Percentiles rank a stretch among this genome's conserved stretches.
Evolutionary conservation across 2,797 vertebrate genomes (phyloP).

Genomic region (Philypnodon macrostomus): DNA sequence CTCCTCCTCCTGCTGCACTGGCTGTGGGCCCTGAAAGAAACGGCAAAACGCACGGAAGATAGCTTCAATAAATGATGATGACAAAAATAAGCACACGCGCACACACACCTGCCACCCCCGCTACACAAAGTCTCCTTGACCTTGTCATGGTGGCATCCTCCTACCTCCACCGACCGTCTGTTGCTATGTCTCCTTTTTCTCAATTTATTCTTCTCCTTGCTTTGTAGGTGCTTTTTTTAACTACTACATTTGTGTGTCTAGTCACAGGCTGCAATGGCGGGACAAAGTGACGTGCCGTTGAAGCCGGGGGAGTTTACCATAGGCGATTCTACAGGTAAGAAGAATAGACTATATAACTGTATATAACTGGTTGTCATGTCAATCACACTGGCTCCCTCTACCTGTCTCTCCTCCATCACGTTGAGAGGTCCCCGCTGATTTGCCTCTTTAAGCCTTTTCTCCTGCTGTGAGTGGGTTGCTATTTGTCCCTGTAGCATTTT

Average conservation of each 20-base stretch:
- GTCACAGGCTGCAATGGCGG: slow-evolving; percentile 88
- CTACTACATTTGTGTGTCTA: slow-evolving; percentile 48
- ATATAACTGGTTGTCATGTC: slow-evolving; percentile 41
- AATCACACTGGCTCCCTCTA: slow-evolving; percentile 15
- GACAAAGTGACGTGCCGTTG: slow-evolving; percentile 81
- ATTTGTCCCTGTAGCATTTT: slow-evolving; percentile 52
- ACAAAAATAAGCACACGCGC: slow-evolving; percentile 44
- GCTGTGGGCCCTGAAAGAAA: slow-evolving; percentile 61
- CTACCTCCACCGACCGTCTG: slow-evolving; percentile 32
- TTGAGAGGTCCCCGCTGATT: slow-evolving; percentile 48
- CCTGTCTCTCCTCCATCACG: slow-evolving; percentile 7
- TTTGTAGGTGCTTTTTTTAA: slow-evolving; percentile 16
- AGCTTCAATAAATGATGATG: slow-evolving; percentile 44
- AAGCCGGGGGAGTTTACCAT: slow-evolving; percentile 86
- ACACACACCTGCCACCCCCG: slow-evolving; percentile 41
- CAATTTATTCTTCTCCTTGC: slow-evolving; percentile 28
- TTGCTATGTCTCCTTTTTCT: slow-evolving; percentile 36
- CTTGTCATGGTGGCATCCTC: slow-evolving; percentile 56
- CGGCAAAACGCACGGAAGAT: slow-evolving; percentile 45
- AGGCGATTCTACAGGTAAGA: slow-evolving; percentile 84
- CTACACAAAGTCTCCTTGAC: slow-evolving; percentile 54
- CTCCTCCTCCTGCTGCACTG: slow-evolving; percentile 52
- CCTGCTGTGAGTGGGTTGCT: slow-evolving; percentile 49
- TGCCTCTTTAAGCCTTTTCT: slow-evolving; percentile 41
- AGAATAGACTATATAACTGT: slow-evolving; percentile 45